Conservation (phyloP, 2,888 invertebrate species). For the Celastrina argiolus region DNA sequence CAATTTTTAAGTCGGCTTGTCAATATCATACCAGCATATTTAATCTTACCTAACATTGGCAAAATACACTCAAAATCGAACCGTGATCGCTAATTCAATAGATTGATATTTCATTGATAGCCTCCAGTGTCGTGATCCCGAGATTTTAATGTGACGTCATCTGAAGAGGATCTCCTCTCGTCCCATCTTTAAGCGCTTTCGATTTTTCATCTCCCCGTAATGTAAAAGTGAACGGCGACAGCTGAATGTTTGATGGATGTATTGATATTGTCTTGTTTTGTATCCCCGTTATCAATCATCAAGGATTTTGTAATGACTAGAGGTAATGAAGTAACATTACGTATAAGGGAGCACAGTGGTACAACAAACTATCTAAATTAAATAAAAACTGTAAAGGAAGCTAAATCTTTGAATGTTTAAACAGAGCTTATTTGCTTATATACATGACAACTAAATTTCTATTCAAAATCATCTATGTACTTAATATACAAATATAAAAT, state of each 20-base stretch:
- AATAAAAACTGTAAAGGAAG: no score
- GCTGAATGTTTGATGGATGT: slow-evolving; percentile 14
- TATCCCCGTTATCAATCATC: neutral
- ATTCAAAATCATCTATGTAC: no score
- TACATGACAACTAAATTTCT: no score
- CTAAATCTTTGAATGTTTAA: no score
- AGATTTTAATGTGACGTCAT: slow-evolving; percentile 50
- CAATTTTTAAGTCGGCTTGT: no score
- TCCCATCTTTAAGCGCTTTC: slow-evolving; percentile 5
- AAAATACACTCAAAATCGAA: neutral
- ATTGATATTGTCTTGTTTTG: neutral
- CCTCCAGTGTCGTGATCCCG: neutral
- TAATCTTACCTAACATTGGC: no score
- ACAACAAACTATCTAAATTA: no score
- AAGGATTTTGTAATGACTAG: neutral
- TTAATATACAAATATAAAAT: no score
- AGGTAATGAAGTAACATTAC: no score
- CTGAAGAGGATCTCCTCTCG: slow-evolving; percentile 3
- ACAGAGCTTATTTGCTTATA: no score
- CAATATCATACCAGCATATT: no score
- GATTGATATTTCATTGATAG: neutral
- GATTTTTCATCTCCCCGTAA: slow-evolving; percentile 10
- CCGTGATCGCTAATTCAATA: neutral
- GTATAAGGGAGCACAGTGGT: no score
- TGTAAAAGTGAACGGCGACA: slow-evolving; percentile 1